These are phyloP conservation scores for Osmerus eperlanus DNA, from an alignment of 2,113 vertebrate species.

Conservation along the genomic window DNA sequence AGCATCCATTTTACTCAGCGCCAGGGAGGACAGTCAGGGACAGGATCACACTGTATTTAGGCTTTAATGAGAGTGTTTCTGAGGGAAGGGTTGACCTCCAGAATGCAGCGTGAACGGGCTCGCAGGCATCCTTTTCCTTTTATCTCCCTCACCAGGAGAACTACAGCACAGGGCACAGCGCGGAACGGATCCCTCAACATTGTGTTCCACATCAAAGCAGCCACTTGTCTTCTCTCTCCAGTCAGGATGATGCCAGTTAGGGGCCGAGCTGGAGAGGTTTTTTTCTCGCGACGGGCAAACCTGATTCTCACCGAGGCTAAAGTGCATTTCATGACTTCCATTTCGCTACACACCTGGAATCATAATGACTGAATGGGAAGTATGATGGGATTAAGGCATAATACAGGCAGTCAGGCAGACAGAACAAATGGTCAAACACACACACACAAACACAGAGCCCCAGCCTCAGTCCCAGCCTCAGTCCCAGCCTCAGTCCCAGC, in stretches of 20 bases:
- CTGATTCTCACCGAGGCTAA: constrained; percentile 21
- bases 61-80: constrained; percentile 46
- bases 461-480: too few relatives aligned
- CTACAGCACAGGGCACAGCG: constrained; percentile 21
- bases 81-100: constrained; percentile 54
- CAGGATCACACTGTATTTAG: constrained; percentile 35
- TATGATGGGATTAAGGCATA: too few relatives aligned
- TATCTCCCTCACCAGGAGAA: constrained; percentile 41
- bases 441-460: too few relatives aligned
- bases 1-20: constrained; percentile 27
- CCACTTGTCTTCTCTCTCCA: constrained; percentile 30
- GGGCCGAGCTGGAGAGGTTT: too few relatives aligned
- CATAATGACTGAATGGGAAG: neutral
- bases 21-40: constrained; percentile 35
- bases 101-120: constrained; percentile 46
- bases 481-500: too few relatives aligned
- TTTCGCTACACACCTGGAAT: constrained; percentile 54
- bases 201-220: constrained; percentile 43
- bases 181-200: constrained; percentile 45
- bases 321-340: constrained; percentile 24
- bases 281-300: too few relatives aligned
- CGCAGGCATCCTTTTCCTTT: constrained; percentile 36
- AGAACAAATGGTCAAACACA: too few relatives aligned
- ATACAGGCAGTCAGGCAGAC: neutral
- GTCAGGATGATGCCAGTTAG: too few relatives aligned